A percentile compares a stretch with the other conserved stretches of the same genome.
phyloP scores from a whole-genome alignment of 1,140 invertebrate species.

The Pteromalus puparum region DNA sequence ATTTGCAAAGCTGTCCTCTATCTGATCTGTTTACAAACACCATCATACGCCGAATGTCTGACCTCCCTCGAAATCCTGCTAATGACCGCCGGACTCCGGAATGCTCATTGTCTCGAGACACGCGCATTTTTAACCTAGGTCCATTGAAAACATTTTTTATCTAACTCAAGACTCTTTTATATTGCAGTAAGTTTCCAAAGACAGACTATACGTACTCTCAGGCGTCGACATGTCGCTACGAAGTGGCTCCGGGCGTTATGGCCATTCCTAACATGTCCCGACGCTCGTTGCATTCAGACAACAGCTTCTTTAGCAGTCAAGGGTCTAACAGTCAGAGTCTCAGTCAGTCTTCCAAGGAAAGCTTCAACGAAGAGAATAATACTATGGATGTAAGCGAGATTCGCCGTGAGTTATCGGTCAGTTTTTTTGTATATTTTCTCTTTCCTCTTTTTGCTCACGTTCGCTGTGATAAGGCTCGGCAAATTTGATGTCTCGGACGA shows the following conservation, averaged over 20 bases:
- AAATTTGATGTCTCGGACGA: background rate
- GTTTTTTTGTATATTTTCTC: background rate
- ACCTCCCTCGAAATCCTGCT: background rate
- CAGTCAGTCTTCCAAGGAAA: slow-evolving; percentile 59
- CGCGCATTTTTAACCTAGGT: background rate
- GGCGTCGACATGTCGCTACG: slow-evolving; percentile 84
- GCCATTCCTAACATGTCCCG: slow-evolving; percentile 90
- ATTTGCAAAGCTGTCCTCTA: background rate
- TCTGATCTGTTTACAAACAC: background rate
- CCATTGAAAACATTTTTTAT: background rate
- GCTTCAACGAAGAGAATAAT: slow-evolving; percentile 27
- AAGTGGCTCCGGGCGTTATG: slow-evolving; percentile 84
- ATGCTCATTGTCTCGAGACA: background rate
- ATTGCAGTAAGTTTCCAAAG: slow-evolving; percentile 81
- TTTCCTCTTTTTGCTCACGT: slow-evolving; percentile 8
- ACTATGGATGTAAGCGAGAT: slow-evolving; percentile 26
- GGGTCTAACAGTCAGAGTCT: slow-evolving; percentile 59
- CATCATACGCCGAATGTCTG: background rate
- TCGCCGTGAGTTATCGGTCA: slow-evolving; percentile 37
- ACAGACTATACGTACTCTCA: slow-evolving; percentile 89
- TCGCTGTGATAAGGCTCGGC: background rate
- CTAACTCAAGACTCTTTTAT: slow-evolving; percentile 4
- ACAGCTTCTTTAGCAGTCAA: slow-evolving; percentile 58
- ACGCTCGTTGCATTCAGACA: slow-evolving; percentile 74
- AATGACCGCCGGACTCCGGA: background rate